Evolutionary conservation across 2,888 invertebrate genomes (phyloP), one percentile per base, ranked within the genome.

Genomic region (Drepana falcataria): DNA sequence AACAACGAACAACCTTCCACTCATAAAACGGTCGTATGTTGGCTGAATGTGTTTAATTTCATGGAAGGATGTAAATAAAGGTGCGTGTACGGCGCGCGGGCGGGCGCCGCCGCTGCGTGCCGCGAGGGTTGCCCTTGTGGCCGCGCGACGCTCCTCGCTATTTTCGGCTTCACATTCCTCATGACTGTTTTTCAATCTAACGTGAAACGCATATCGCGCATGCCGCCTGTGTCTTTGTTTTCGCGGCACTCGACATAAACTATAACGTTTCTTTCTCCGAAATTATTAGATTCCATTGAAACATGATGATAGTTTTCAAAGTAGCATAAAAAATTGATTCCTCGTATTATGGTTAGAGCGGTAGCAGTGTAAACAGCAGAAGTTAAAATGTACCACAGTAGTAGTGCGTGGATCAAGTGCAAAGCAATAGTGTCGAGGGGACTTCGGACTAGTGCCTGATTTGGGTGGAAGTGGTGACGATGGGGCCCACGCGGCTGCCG

Each of bases 121-220:
- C 79, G 78, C 77, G 84, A 84, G 81, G 86, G 84, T 83, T 84
- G 87, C 87, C 89, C 89, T 88, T 90, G 87, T 78, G 81, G 81
- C 77, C 79, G 79, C 87, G 79, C 83, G 83, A 84, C 86, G 87
- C 85, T 87, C 78, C 85, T 82, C 77, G 88, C 90, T 91, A 91
- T 91, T 91, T 91, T 88, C 79, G 85, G 87, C 85, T 79, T 83
- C 86, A 79, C 89, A 90, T 91, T 90, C 90, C 90, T 83, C 80
- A 72, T 83, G 80, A 83, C 83, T 89, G 89, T 87, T 89, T 90
- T 91, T 85, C 88, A 88, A 88, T 88, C 88, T 85, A 87, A 89
- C 86, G 87, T 87, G 87, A 81, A 89, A 85, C 87, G 80, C 79
- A 85, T 81, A 84, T 81, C 87, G 87, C 81, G 84, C 83, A 76